Conservation (phyloP, 1,140 invertebrate genomes). For the Acromyrmex charruanus region DNA sequence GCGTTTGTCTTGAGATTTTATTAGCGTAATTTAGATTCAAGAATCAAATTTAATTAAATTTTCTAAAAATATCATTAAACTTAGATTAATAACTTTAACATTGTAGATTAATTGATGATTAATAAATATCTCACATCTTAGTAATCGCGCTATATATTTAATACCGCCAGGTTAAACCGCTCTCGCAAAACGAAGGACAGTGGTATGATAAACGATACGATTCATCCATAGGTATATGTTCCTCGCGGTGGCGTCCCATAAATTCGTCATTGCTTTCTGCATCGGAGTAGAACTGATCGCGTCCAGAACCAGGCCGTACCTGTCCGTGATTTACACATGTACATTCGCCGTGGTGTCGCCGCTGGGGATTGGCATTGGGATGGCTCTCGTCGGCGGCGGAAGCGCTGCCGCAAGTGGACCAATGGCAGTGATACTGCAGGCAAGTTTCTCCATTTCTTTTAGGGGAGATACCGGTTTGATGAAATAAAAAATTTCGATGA, state of each 20-base stretch:
- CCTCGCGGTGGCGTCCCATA: slow-evolving; percentile 94
- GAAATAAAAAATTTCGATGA: background rate
- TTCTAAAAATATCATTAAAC: background rate
- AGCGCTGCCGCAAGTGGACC: slow-evolving; percentile 88
- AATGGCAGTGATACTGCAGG: slow-evolving; percentile 87
- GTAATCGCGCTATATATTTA: background rate
- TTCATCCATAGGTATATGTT: slow-evolving; percentile 90
- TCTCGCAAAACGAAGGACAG: background rate
- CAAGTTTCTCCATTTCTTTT: slow-evolving; percentile 37
- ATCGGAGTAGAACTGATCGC: slow-evolving; percentile 93
- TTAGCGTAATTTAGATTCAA: background rate
- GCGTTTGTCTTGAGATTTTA: background rate
- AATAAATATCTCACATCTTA: background rate
- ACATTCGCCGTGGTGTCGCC: slow-evolving; percentile 94
- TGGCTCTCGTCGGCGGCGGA: slow-evolving; percentile 88
- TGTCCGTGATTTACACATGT: slow-evolving; percentile 90
- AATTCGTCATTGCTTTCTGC: slow-evolving; percentile 95
- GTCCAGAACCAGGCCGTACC: slow-evolving; percentile 88
- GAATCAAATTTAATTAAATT: background rate
- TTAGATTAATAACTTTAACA: background rate
- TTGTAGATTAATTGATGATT: background rate
- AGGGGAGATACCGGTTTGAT: background rate
- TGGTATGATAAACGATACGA: slow-evolving; percentile 10
- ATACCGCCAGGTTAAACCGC: background rate
- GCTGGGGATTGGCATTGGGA: slow-evolving; percentile 91